Base-by-base conservation (phyloP, 2,113 vertebrate species). In the Tringa solitaria region DNA sequence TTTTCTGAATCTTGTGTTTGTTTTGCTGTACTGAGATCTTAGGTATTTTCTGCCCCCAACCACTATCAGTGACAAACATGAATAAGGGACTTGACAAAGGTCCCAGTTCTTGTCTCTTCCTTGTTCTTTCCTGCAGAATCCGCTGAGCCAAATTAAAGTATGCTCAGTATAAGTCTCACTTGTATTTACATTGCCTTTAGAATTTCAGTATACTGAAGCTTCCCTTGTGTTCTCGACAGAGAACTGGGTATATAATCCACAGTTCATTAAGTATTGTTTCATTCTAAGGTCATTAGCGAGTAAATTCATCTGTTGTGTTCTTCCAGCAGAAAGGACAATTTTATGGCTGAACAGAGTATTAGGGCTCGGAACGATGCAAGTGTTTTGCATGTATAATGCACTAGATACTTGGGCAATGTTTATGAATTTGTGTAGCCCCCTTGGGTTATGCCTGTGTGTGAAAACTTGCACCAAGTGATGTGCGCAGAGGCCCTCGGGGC, bases 331-430 rank as follows among this genome's bases (percentile, higher is more conserved):
- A 91, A 76, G 89, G 51, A 51, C 79, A 87, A 89, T 94, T 92
- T 96, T 94, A 89, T 84, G 95, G 83, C 53, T 95, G 89, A 95
- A 48, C 35, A 72, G 79, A 87, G 17, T 68, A 87, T 77, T 78
- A 75, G 65, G 41, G 39, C 86, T 95, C 9, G 0, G 83, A 94
- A 93, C 1, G 51, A 72, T 87, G 68, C 2, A 72, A 72, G 30
- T 81, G 32, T 92, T 90, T 88, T 86, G 37, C 72, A 37, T 86
- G 8, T 78, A 30, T 84, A 93, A 53, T 74, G 37, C 59, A 10
- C 26, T 89, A 41, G 60, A 17, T 92, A 81, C 68, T 63, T 78
- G 65, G 91, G 51, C 35, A 51, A 24, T 51, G 78, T 84, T 70
- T 61, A 33, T 53, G 72, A 16, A 3, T 89, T 87, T 89, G 32